These are phyloP conservation scores for Oligia strigilis DNA, from an alignment of 2,888 invertebrate species.

Conservation along the genomic window DNA sequence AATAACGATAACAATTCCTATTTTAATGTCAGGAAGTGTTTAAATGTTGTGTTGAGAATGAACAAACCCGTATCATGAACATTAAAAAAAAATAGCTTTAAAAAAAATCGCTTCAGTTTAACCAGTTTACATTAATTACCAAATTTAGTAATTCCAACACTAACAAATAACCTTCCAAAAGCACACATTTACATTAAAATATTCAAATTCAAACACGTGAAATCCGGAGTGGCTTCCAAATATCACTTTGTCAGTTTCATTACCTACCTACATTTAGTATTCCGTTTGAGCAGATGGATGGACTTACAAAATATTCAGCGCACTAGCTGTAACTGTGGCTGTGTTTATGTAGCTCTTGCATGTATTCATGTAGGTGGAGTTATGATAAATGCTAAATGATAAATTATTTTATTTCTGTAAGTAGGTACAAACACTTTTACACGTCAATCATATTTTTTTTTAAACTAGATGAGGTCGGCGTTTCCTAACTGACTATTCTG, in stretches of 20 bases:
- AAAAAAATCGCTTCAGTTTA: neutral
- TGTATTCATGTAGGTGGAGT: constrained; percentile 14
- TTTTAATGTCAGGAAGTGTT: neutral
- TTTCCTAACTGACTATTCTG: too few species aligned
- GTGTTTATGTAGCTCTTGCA: constrained; percentile 26
- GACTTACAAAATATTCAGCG: constrained; percentile 63
- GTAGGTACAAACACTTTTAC: too few species aligned
- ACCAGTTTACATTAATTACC: neutral
- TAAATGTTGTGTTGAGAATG: neutral
- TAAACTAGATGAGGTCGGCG: too few species aligned
- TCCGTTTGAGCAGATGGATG: constrained; percentile 62
- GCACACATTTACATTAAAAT: constrained; percentile 29
- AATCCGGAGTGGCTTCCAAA: constrained; percentile 33
- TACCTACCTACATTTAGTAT: constrained; percentile 62
- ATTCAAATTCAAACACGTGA: constrained; percentile 40
- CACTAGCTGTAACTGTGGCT: constrained; percentile 44
- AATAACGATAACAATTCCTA: neutral
- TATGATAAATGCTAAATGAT: too few species aligned
- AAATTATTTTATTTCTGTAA: too few species aligned
- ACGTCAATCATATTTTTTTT: too few species aligned
- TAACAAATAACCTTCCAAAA: constrained; percentile 1
- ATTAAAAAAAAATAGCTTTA: too few species aligned
- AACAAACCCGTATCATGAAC: neutral
- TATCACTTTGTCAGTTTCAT: constrained; percentile 59
- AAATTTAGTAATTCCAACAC: neutral